phyloP scores from a whole-genome alignment of 1,140 invertebrate genomes.

The Rhynchophorus ferrugineus region DNA sequence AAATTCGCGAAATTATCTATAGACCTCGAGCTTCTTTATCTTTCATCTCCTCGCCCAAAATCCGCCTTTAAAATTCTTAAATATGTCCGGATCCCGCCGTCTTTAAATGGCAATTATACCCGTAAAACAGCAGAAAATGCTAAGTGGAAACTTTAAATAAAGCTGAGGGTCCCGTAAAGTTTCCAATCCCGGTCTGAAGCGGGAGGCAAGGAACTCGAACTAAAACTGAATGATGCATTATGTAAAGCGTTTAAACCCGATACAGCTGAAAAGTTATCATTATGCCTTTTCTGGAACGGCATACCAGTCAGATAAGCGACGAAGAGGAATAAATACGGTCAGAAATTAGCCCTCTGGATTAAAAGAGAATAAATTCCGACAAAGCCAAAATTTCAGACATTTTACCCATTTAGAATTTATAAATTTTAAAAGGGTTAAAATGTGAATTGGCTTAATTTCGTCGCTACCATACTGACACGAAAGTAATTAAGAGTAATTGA shows the following conservation, averaged over 20 bases:
- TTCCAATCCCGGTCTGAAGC: background rate
- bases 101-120: constrained; percentile 7
- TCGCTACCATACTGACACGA: no score
- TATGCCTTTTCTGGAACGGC: constrained; percentile 6
- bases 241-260: constrained; percentile 17
- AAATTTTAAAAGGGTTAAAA: no score
- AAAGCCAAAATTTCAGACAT: no score
- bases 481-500: no score
- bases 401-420: no score
- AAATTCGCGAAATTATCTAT: no score
- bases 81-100: background rate
- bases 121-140: constrained; percentile 5
- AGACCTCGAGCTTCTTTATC: no score
- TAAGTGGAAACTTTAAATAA: constrained; percentile 2
- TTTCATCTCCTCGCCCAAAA: no score
- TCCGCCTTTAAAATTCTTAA: background rate
- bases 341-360: constrained; percentile 35
- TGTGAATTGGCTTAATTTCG: no score
- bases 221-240: constrained; percentile 18
- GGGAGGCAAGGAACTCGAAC: constrained; percentile 7
- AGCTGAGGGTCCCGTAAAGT: background rate
- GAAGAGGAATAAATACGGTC: constrained; percentile 23
- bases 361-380: no score
- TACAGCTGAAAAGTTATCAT: constrained; percentile 20
- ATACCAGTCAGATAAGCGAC: background rate